These are phyloP conservation scores for Drosophila histrio DNA, from an alignment of 2,888 invertebrate species.

Conservation along the genomic window DNA sequence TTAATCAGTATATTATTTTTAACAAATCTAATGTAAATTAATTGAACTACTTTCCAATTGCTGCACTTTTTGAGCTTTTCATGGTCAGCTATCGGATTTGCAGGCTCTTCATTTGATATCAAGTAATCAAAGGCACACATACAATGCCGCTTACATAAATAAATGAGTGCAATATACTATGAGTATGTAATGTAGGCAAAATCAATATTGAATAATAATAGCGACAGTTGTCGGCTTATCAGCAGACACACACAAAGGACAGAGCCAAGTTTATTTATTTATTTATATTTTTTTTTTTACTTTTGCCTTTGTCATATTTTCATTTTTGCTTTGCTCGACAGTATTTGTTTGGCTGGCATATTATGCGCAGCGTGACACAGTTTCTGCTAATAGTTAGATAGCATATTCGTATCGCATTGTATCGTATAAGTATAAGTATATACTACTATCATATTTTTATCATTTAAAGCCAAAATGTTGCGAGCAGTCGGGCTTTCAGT, in stretches of 20 bases:
- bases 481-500: constrained; percentile 36
- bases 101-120: background rate
- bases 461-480: constrained; percentile 8
- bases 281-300: background rate
- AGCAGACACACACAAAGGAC: constrained; percentile 26
- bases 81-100: background rate
- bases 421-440: too few species aligned
- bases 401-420: constrained; percentile 18
- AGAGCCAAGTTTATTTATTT: constrained; percentile 24
- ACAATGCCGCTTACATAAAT: constrained; percentile 25
- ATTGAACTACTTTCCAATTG: background rate
- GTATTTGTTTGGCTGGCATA: constrained; percentile 31
- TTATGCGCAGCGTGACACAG: constrained; percentile 61
- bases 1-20: background rate
- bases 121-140: background rate
- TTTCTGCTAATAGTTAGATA: constrained; percentile 36
- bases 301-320: constrained; percentile 16
- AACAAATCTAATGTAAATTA: background rate
- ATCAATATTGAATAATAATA: constrained; percentile 71
- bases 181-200: constrained; percentile 51
- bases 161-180: constrained; percentile 27
- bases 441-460: constrained; percentile 18
- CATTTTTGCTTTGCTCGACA: background rate
- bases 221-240: constrained; percentile 59
- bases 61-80: constrained; percentile 3